Conservation (phyloP, 2,797 vertebrate species). For the Momotus momota region DNA sequence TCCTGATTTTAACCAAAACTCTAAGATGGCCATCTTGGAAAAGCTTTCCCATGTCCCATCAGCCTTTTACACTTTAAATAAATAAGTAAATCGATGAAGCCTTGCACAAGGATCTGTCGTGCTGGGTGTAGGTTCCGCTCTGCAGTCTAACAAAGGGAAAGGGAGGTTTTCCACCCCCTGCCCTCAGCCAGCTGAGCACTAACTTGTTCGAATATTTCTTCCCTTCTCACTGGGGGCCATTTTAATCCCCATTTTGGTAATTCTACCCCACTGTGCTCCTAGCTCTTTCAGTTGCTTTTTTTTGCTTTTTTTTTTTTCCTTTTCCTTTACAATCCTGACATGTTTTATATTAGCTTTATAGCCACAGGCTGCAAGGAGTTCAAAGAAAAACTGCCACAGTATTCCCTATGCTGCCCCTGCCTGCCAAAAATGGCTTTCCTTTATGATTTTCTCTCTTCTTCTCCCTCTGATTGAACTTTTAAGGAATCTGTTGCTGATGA, state of each 20-base stretch:
- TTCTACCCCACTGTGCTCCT: slow-evolving; percentile 58
- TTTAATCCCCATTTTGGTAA: slow-evolving; percentile 56
- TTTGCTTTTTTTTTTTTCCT: neutral
- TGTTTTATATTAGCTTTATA: slow-evolving; percentile 85
- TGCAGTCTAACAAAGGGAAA: slow-evolving; percentile 25
- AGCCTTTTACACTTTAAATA: neutral
- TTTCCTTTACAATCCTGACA: slow-evolving; percentile 74
- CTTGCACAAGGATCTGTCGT: neutral
- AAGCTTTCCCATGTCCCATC: neutral
- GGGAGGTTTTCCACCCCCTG: neutral
- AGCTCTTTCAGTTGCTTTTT: neutral
- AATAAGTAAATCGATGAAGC: neutral
- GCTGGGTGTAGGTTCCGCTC: neutral
- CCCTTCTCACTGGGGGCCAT: slow-evolving; percentile 23
- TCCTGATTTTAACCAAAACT: neutral
- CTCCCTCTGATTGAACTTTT: neutral
- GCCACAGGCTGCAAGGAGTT: slow-evolving; percentile 78
- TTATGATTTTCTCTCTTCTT: neutral
- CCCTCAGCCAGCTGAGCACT: neutral
- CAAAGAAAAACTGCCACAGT: slow-evolving; percentile 74
- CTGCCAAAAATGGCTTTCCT: slow-evolving; percentile 60
- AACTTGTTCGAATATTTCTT: slow-evolving; percentile 12
- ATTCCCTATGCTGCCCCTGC: slow-evolving; percentile 43
- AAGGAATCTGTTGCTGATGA: neutral
- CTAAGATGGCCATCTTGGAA: neutral